Percentiles rank a stretch among this genome's conserved stretches.
These are phyloP conservation scores for Myathropa florea DNA, from an alignment of 2,888 invertebrate species.

Conservation along the genomic window DNA sequence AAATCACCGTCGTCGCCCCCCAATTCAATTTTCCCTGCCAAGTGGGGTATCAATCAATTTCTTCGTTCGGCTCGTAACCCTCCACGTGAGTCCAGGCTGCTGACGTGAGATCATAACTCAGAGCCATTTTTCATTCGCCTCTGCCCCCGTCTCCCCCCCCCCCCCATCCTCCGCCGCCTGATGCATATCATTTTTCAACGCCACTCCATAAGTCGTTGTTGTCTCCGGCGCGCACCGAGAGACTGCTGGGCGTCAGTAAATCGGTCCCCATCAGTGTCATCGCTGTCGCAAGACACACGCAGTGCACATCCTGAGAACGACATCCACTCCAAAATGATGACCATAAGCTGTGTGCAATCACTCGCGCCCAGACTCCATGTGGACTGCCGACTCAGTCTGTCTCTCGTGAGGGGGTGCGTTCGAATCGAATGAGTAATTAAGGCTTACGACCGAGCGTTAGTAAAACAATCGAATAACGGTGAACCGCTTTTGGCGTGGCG, in stretches of 20 bases:
- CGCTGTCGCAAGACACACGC: neutral
- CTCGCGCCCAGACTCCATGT: neutral
- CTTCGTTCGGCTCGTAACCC: neutral
- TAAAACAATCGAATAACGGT: slow-evolving; percentile 26
- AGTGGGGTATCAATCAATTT: neutral
- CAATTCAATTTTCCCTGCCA: neutral
- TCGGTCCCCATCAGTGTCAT: neutral
- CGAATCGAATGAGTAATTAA: neutral
- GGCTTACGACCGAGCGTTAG: neutral
- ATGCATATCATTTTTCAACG: slow-evolving; percentile 57
- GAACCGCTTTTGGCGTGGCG: slow-evolving; percentile 10
- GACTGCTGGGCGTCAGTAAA: neutral
- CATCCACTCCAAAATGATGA: too few species aligned
- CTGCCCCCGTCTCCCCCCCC: neutral
- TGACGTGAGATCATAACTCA: slow-evolving; percentile 63
- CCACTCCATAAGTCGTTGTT: slow-evolving; percentile 7
- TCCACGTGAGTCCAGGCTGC: slow-evolving; percentile 31
- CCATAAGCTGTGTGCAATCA: too few species aligned
- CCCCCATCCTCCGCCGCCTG: neutral
- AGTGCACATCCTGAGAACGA: neutral
- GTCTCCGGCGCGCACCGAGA: neutral
- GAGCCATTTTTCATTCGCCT: slow-evolving; percentile 56
- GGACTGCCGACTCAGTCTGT: neutral
- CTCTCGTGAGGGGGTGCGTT: too few species aligned
- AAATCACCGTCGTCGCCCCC: neutral